Evolutionary conservation across 1,140 invertebrate species (phyloP).

Genomic region (Lanistes nyassanus): DNA sequence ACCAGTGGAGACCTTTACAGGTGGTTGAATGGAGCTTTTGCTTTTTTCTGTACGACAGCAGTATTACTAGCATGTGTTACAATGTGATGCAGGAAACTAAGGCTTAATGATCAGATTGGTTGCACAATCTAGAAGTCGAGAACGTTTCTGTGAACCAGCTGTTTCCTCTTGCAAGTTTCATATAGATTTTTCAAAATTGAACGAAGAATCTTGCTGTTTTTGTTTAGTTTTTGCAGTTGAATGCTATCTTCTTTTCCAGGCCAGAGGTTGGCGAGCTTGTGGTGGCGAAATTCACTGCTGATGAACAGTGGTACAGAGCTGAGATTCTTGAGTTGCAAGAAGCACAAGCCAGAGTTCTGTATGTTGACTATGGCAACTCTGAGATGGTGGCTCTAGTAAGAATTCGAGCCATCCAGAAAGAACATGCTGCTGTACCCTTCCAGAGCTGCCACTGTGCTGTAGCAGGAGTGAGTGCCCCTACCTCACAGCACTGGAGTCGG

Average conservation of each 20-base stretch:
- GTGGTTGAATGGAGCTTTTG: no score
- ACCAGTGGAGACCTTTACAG: no score
- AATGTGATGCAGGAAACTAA: no score
- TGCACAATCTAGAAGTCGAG: no score
- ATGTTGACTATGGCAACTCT: conserved; percentile 76
- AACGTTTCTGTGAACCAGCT: background rate
- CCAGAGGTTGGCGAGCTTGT: conserved; percentile 68
- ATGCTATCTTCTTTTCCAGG: background rate
- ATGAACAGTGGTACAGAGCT: conserved; percentile 81
- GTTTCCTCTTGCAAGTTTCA: background rate
- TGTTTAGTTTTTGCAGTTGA: background rate
- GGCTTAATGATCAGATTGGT: no score
- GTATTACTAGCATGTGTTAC: no score
- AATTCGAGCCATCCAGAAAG: conserved; percentile 18
- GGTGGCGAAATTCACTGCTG: conserved; percentile 76
- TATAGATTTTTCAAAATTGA: no score
- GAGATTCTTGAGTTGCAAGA: conserved; percentile 71
- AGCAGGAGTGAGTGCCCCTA: conserved; percentile 11
- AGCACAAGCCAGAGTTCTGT: conserved; percentile 75
- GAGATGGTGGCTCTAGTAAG: conserved; percentile 33
- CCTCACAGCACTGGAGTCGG: background rate
- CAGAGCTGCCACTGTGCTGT: background rate
- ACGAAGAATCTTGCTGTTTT: no score
- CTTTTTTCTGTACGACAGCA: no score
- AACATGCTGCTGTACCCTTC: conserved; percentile 20